phyloP scores from a whole-genome alignment of 1,140 invertebrate genomes.

The Andrena cerasifolii region DNA sequence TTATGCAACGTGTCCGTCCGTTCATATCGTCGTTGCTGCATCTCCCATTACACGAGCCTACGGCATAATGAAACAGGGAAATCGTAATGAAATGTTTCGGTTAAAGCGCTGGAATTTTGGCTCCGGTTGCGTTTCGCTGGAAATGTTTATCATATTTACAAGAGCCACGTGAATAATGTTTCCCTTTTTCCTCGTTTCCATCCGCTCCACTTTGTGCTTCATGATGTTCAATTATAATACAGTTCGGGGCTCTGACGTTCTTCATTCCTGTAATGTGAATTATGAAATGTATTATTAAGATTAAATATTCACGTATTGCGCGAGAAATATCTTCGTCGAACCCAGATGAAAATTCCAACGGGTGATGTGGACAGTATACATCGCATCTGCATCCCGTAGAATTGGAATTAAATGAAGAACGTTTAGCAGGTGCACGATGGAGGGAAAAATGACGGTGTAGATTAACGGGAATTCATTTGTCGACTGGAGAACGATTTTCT shows the following conservation, averaged over 20 bases:
- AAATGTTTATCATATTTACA: too few species aligned
- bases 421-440: not conserved
- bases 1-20: not conserved
- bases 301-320: too few species aligned
- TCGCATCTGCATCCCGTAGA: not conserved
- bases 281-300: too few species aligned
- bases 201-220: too few species aligned
- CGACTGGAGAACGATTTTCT: conserved; percentile 30
- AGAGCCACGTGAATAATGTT: too few species aligned
- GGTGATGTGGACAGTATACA: conserved; percentile 4
- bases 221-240: too few species aligned
- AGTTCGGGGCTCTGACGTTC: too few species aligned
- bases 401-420: conserved; percentile 41
- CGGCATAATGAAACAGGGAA: not conserved
- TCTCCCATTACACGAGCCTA: not conserved
- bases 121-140: too few species aligned
- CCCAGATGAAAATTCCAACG: conserved; percentile 24
- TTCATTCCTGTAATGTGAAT: too few species aligned
- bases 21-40: not conserved
- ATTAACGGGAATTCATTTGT: conserved; percentile 62
- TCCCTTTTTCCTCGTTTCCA: too few species aligned
- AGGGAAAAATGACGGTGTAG: conserved; percentile 34
- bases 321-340: not conserved
- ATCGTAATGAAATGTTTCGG: not conserved
- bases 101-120: too few species aligned